Evolutionary conservation across 2,113 vertebrate species (phyloP).

Genomic region (Motacilla alba): DNA sequence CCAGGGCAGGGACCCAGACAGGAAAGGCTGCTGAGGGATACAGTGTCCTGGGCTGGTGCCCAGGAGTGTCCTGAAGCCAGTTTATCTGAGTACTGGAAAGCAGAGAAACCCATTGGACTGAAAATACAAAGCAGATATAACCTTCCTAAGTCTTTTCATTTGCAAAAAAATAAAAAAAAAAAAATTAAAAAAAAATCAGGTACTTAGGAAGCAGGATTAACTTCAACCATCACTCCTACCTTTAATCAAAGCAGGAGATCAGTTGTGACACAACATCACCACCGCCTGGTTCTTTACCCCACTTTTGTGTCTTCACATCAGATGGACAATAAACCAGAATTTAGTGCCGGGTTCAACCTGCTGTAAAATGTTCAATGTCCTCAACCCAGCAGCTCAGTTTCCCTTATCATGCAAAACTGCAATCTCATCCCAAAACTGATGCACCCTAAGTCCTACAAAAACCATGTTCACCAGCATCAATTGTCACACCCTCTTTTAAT

Average conservation of each 20-base stretch:
- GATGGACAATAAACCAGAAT: background rate
- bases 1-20: background rate
- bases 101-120: background rate
- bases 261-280: background rate
- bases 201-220: background rate
- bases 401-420: background rate
- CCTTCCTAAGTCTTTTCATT: background rate
- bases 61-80: background rate
- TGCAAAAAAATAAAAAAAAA: background rate
- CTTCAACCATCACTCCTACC: background rate
- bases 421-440: background rate
- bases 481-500: background rate
- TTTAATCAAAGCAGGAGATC: background rate
- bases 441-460: background rate
- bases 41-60: background rate
- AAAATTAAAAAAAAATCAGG: background rate
- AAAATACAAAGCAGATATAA: background rate
- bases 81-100: background rate
- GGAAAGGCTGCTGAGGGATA: background rate
- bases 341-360: rapidly evolving
- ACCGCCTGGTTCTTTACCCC: background rate
- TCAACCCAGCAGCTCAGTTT: background rate
- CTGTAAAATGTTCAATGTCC: background rate
- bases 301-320: background rate
- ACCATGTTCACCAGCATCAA: background rate